Percentiles rank a stretch among this genome's conserved stretches.
Evolutionary conservation across 2,888 invertebrate species (phyloP).

Genomic region (Hermaeophaga mercurialis): DNA sequence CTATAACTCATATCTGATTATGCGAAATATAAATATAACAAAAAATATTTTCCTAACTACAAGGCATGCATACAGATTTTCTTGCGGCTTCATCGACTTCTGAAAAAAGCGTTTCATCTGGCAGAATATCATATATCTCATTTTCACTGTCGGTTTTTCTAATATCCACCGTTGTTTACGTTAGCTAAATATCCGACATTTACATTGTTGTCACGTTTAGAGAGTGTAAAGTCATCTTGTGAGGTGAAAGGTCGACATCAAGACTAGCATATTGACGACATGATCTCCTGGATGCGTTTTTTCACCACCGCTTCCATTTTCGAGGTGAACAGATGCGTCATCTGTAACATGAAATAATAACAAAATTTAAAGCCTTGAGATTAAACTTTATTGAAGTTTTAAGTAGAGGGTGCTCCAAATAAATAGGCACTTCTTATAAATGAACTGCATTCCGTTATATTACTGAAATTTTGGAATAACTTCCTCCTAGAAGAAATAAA

Average conservation of each 20-base stretch:
- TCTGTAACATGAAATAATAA: conserved; percentile 40
- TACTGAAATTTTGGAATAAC: no score
- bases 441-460: no score
- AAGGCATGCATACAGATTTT: conserved; percentile 1
- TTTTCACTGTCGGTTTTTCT: conserved; percentile 14
- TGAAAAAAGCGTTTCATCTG: background rate
- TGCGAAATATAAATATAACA: no score
- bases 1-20: no score
- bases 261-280: conserved; percentile 46
- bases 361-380: background rate
- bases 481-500: no score
- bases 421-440: no score
- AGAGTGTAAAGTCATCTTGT: conserved; percentile 41
- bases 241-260: conserved; percentile 36
- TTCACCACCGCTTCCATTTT: conserved; percentile 20
- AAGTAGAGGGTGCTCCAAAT: no score
- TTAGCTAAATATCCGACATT: conserved; percentile 26
- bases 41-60: no score
- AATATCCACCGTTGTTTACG: conserved; percentile 27
- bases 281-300: conserved; percentile 29
- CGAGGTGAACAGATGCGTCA: conserved; percentile 66
- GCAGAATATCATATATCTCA: conserved; percentile 10
- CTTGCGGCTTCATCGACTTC: background rate
- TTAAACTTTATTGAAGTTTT: background rate
- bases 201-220: conserved; percentile 40